Evolutionary conservation across 1,140 invertebrate genomes (phyloP), one percentile per base, ranked within the genome.

Genomic region (Venturia canescens): DNA sequence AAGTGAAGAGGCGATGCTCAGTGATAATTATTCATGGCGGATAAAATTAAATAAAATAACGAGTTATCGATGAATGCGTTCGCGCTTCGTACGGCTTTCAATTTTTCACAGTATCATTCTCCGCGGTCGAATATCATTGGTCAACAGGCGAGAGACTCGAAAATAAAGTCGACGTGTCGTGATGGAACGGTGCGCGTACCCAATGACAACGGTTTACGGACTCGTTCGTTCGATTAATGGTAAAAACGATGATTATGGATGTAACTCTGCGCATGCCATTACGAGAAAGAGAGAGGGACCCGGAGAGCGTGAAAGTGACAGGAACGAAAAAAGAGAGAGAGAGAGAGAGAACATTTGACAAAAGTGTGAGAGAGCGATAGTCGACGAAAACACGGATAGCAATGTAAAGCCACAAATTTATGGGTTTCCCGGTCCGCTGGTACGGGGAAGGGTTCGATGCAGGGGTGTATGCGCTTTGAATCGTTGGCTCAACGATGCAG

Each of bases 331-430:
- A 26, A 63, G 4, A 21, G 53, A 70, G 70, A 15, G 3, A 77
- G 27, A 60, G 26, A 60, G 60, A 60, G 50, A 50, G 29, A 69
- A 69, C 66, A 31, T 69, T 69, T 69, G 29, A 29, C 16, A 69
- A 69, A 69, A 29, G 66, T 69, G 66, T 69, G 66, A 69, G 57
- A 74, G 79, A 80, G 23, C 79, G 69, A 71, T 77, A 60, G 75
- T 66, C 57, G 75, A 76, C 50, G 53, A 60, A 53, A 76, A 60
- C 74, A 69, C 29, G 66, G 74, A 34, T 53, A 77, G 75, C 75
- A 77, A 77, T 77, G 75, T 66, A 77, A 60, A 77, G 57, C 57
- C 57, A 63, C 34, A 38, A 77, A 77, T 77, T 77, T 77, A 77
- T 77, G 60, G 75, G 75, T 63, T 77, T 77, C 34, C 31, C 21